Conservation (phyloP, 2,113 vertebrate species). For the Noctilio leporinus region DNA sequence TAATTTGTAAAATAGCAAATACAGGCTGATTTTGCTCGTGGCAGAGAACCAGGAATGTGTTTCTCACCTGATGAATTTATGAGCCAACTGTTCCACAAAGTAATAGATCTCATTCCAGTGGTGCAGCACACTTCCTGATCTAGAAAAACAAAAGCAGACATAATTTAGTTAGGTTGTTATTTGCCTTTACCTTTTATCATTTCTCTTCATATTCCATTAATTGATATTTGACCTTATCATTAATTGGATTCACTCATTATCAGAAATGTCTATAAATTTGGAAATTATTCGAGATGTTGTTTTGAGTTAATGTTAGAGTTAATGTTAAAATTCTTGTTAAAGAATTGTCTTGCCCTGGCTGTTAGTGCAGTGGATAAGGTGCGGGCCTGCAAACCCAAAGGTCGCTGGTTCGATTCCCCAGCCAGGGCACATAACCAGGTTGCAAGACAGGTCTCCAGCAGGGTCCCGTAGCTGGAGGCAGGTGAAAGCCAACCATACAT, state of each 20-base stretch:
- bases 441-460: too few relatives aligned
- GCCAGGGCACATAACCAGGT: too few relatives aligned
- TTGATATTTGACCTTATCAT: background rate
- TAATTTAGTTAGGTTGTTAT: background rate
- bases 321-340: background rate
- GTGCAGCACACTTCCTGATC: conserved; percentile 96
- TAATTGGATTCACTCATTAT: background rate
- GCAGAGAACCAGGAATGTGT: background rate
- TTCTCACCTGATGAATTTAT: conserved; percentile 95
- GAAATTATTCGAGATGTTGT: background rate
- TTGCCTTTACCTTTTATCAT: background rate
- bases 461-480: too few relatives aligned
- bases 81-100: conserved; percentile 95
- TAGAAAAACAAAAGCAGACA: conserved; percentile 67
- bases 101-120: conserved; percentile 98
- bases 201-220: background rate
- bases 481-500: too few relatives aligned
- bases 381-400: too few relatives aligned
- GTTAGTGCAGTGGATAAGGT: too few relatives aligned
- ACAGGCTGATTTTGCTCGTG: background rate
- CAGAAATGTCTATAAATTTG: background rate
- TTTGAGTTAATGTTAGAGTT: background rate
- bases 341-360: background rate
- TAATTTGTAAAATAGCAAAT: background rate
- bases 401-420: too few relatives aligned